Conservation (phyloP, 2,113 vertebrate species). For the Sceloporus tristichus region DNA sequence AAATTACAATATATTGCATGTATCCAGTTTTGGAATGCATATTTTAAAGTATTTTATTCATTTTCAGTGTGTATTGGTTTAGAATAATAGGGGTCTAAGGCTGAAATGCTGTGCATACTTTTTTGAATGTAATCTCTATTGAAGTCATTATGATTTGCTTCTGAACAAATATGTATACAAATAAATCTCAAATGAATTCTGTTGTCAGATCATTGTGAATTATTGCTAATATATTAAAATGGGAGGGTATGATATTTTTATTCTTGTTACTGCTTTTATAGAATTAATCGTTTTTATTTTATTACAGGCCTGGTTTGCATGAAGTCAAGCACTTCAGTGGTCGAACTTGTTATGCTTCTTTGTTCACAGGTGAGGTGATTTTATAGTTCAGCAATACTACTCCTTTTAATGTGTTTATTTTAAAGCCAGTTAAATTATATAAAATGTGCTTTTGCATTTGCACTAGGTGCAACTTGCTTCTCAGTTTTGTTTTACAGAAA, state of each 20-base stretch:
- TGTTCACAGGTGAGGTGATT: slow-evolving; percentile 92
- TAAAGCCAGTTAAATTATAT: neutral
- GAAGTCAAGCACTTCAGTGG: slow-evolving; percentile 98
- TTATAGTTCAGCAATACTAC: slow-evolving; percentile 22
- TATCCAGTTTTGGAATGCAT: neutral
- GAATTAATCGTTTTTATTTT: slow-evolving; percentile 48
- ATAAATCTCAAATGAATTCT: slow-evolving; percentile 1
- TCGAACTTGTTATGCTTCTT: slow-evolving; percentile 97
- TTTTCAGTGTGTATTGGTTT: neutral
- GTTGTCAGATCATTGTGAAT: neutral
- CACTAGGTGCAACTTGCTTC: neutral
- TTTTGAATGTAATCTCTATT: neutral
- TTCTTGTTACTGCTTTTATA: neutral
- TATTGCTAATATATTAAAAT: slow-evolving; percentile 26
- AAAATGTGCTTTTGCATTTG: neutral
- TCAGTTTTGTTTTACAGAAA: neutral
- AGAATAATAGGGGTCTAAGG: neutral
- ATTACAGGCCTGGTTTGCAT: slow-evolving; percentile 94
- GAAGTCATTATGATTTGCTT: neutral
- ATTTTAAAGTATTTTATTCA: neutral
- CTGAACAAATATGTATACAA: neutral
- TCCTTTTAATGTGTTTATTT: slow-evolving; percentile 23
- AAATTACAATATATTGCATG: neutral
- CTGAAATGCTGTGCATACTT: neutral
- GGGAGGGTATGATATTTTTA: too few relatives aligned